These are phyloP conservation scores for Eurypyga helias DNA, from an alignment of 2,113 vertebrate genomes.

Conservation along the genomic window DNA sequence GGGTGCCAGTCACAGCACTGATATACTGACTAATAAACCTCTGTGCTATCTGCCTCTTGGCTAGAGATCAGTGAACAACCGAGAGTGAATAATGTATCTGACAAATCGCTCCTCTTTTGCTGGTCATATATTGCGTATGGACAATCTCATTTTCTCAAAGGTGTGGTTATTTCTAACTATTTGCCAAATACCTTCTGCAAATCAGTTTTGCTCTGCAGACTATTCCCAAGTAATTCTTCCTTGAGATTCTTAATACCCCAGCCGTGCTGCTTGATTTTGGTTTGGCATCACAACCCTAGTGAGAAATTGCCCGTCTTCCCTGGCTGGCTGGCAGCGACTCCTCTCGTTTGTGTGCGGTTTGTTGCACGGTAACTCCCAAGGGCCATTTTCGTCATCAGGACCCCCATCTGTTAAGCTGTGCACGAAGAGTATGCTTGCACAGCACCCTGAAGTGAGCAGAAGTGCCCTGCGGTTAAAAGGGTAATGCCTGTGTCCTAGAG, in stretches of 20 bases:
- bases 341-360: neutral
- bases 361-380: rapidly evolving
- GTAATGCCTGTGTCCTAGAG: neutral
- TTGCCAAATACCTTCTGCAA: neutral
- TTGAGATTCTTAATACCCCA: neutral
- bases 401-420: neutral
- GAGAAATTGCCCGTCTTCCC: neutral
- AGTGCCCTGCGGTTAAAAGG: neutral
- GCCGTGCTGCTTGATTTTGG: neutral
- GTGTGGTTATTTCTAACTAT: neutral
- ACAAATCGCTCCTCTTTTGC: neutral
- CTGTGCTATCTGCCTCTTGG: neutral
- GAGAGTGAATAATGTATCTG: neutral
- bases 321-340: neutral
- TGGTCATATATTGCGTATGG: neutral
- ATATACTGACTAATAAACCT: neutral
- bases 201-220: neutral
- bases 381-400: neutral
- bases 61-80: neutral
- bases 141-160: constrained; percentile 4
- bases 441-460: neutral
- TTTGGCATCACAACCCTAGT: neutral
- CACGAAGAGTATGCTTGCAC: rapidly evolving
- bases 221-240: neutral
- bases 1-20: neutral